phyloP scores from a whole-genome alignment of 2,797 vertebrate genomes.

The Onychomys torridus region DNA sequence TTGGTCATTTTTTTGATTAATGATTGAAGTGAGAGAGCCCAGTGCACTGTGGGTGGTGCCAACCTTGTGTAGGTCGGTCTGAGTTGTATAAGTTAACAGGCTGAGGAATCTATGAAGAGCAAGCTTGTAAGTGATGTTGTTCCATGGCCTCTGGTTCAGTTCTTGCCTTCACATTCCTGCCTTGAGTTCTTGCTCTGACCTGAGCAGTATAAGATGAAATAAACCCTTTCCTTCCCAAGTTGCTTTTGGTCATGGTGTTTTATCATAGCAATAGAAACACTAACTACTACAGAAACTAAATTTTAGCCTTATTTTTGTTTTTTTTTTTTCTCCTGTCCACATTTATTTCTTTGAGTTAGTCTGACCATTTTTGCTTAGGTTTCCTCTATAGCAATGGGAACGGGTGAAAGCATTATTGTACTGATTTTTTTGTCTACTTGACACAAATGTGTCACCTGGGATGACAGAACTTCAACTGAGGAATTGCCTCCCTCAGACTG shows the following conservation, averaged over 20 bases:
- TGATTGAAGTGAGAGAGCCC: neutral
- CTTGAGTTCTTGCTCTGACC: neutral
- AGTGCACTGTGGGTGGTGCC: neutral
- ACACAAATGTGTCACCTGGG: neutral
- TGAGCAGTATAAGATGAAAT: neutral
- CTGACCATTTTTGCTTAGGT: neutral
- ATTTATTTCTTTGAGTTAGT: neutral
- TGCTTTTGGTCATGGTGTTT: neutral
- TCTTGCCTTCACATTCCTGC: neutral
- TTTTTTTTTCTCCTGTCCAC: neutral
- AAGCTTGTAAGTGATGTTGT: neutral
- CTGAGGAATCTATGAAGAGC: neutral
- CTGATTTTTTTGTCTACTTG: neutral
- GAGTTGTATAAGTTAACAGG: neutral
- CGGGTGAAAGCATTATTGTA: neutral
- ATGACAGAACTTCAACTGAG: neutral
- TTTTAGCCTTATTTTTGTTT: neutral
- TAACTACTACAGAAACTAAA: neutral
- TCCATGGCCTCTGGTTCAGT: neutral
- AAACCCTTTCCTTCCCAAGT: neutral
- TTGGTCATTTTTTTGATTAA: neutral
- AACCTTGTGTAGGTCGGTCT: neutral
- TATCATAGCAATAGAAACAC: neutral
- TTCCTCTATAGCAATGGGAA: neutral
- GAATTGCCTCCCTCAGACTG: neutral